These are phyloP conservation scores for Hartigia nigra DNA, from an alignment of 2,888 invertebrate genomes.

Conservation along the genomic window DNA sequence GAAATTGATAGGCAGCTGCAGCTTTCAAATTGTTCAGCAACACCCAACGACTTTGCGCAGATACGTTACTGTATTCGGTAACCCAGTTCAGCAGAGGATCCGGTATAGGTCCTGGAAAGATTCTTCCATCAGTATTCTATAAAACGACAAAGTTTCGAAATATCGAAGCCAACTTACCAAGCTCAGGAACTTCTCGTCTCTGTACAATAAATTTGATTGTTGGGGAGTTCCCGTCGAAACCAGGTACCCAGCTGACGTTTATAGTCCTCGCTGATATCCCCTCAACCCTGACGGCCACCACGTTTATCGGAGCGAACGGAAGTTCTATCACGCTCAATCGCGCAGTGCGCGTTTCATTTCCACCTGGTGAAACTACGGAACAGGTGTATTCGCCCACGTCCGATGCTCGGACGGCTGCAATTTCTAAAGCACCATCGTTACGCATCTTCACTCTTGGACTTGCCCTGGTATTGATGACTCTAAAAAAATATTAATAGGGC, in stretches of 20 bases:
- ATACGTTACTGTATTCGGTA: conserved; percentile 87
- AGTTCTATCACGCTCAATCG: conserved; percentile 91
- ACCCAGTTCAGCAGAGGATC: conserved; percentile 90
- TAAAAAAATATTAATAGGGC: conserved; percentile 39
- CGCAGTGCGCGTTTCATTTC: conserved; percentile 91
- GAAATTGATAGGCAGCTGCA: conserved; percentile 94
- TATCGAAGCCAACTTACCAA: conserved; percentile 72
- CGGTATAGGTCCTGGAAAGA: conserved; percentile 81
- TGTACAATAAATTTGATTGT: conserved; percentile 93
- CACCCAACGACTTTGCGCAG: conserved; percentile 82
- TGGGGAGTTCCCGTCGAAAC: conserved; percentile 97
- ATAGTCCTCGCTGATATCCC: conserved; percentile 79
- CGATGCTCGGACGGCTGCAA: conserved; percentile 87
- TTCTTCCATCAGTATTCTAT: conserved; percentile 2
- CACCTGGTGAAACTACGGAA: conserved; percentile 88
- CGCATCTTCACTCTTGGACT: conserved; percentile 80
- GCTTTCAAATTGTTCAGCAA: conserved; percentile 89
- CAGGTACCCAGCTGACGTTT: conserved; percentile 93
- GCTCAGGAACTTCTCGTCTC: conserved; percentile 87
- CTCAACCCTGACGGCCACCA: conserved; percentile 78
- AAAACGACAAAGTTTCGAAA: conserved; percentile 24
- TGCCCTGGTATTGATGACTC: conserved; percentile 71
- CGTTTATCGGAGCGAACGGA: conserved; percentile 92
- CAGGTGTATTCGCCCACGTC: conserved; percentile 97
- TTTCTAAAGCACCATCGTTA: conserved; percentile 86